Conservation (phyloP, 2,888 invertebrate genomes). For the Zhengitettix transpicula region DNA sequence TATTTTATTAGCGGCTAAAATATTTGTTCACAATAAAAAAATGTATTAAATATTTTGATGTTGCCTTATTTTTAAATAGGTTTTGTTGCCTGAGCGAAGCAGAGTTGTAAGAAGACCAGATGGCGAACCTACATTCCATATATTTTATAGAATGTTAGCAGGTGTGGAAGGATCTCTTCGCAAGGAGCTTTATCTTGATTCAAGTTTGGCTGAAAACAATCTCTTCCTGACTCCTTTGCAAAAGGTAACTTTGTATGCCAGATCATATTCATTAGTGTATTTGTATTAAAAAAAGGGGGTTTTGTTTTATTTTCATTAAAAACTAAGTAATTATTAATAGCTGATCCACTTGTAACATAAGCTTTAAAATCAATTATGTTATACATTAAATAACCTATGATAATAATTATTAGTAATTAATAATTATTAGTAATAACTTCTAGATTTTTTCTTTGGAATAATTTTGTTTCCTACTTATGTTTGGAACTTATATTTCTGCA, state of each 20-base stretch:
- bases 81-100: conserved; percentile 62
- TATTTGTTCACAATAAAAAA: background rate
- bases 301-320: too few species aligned
- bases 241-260: conserved; percentile 27
- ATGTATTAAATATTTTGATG: background rate
- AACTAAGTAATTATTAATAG: too few species aligned
- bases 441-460: too few species aligned
- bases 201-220: conserved; percentile 46
- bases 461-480: background rate
- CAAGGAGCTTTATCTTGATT: conserved; percentile 69
- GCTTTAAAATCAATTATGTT: too few species aligned
- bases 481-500: conserved; percentile 14
- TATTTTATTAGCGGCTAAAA: conserved; percentile 14
- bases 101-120: conserved; percentile 53
- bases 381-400: too few species aligned
- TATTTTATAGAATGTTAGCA: conserved; percentile 52
- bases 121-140: conserved; percentile 52
- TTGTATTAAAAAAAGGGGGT: too few species aligned
- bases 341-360: too few species aligned
- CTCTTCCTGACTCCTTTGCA: conserved; percentile 63
- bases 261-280: too few species aligned
- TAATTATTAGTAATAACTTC: too few species aligned
- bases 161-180: conserved; percentile 48
- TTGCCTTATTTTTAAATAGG: conserved; percentile 20
- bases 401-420: too few species aligned